Evolutionary conservation across 1,140 invertebrate genomes (phyloP), one percentile per base, ranked within the genome.

Genomic region (Drosophila sp.): DNA sequence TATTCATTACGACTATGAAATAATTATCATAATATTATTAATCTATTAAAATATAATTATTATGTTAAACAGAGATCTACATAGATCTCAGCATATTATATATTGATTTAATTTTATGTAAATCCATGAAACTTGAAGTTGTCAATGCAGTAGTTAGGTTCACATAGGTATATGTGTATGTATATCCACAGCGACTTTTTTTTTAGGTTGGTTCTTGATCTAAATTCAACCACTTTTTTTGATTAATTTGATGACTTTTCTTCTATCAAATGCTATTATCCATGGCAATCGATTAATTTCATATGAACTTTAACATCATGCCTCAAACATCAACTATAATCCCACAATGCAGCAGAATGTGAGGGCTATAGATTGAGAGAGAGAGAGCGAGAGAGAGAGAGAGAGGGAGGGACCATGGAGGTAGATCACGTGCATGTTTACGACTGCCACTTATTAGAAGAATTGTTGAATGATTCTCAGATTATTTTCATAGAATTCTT

Each of bases 231-330:
- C 0, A 16, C 13, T 18, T 41, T 25, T 27, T 14, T 16, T 14
- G 46, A 50, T 50, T 50, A 50, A 50, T 50, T 50, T 29, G 27
- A 50, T 32, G 25, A 50, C 13, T 32, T 29, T 14, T 14, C n/a
- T 32, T 7, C 46, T 14, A 50, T 2, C n/a, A 8, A 14, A 50
- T 78, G 34, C 36, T 41, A 63, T 78, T 67, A 64, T 67, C 43
- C 66, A 78, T 69, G 72, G 64, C 53, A 76, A 82, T 76, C 72
- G 72, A 83, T 82, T 83, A 58, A 72, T 78, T 63, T 66, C 41
- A 34, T 13, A 36, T 51, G 57, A 38, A 25, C 25, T 27, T 14
- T 38, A 14, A 56, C 34, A 53, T 41, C 53, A 16, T 27, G 38
- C 45, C 11, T 14, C 29, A 40, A 50, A 38, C 18, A 29, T 29